Conservation (phyloP, 2,888 invertebrate genomes). For the Lithophane semibrunnea region DNA sequence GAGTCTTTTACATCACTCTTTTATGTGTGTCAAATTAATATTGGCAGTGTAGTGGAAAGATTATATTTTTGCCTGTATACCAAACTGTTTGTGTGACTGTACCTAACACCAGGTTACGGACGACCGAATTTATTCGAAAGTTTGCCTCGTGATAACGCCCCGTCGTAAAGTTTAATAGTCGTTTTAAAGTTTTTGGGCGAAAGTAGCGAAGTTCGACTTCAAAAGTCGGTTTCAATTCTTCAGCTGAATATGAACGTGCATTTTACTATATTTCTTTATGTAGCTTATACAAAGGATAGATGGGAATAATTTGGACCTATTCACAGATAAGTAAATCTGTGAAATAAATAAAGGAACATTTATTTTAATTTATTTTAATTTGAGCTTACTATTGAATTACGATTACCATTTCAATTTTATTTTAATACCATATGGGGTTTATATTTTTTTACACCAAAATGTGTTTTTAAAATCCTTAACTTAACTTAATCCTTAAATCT, state of each 20-base stretch:
- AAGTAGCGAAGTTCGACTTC: constrained; percentile 62
- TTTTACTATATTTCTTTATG: constrained; percentile 21
- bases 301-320: background rate
- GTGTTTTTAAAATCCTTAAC: background rate
- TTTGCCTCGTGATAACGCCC: constrained; percentile 74
- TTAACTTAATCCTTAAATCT: background rate
- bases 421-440: background rate
- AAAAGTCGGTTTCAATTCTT: constrained; percentile 55
- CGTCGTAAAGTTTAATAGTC: constrained; percentile 82
- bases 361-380: no score
- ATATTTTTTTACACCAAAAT: background rate
- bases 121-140: constrained; percentile 88
- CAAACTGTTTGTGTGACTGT: constrained; percentile 3
- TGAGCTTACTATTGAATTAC: background rate
- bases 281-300: background rate
- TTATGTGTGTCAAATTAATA: background rate
- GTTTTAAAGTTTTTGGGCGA: constrained; percentile 74
- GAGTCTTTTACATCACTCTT: background rate
- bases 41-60: fast-evolving
- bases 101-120: constrained; percentile 81
- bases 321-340: background rate
- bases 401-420: background rate
- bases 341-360: background rate
- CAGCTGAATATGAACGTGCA: constrained; percentile 28
- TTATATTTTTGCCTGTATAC: background rate